Evolutionary conservation across 2,888 invertebrate genomes (phyloP), one percentile per base, ranked within the genome.

Genomic region (Ectemnius lituratus): DNA sequence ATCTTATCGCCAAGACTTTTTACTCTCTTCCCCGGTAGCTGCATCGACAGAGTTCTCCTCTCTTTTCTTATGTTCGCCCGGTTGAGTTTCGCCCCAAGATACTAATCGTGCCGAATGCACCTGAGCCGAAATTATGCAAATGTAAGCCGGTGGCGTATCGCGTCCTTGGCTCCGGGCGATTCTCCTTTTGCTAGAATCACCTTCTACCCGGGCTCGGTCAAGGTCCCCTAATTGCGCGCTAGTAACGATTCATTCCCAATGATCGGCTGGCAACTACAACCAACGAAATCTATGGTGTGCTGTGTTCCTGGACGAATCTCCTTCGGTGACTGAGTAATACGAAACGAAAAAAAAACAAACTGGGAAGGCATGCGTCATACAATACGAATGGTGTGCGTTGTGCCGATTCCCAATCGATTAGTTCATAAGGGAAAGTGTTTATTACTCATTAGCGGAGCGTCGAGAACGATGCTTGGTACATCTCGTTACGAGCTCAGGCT

Each of bases 341-440:
- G 28, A 45, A 23, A 23, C 18, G 47, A 8, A 45, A 56, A 8
- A 45, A 62, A 47, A 58, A 11, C 63, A 16, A 61, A 27, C 60
- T 27, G 37, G 37, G 37, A 37, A 46, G 2, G 11, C 4, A 67
- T 62, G 68, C 72, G 70, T 69, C 70, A 61, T 60, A 27, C 27
- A 45, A 57, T 60, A 63, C 45, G 67, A 63, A 67, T 76, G 52
- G 52, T 16, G 52, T 66, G 60, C 23, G 61, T 11, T 69, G 82
- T 73, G 79, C 73, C 67, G 75, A 78, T 80, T 78, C 73, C 66
- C 66, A 62, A 73, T 78, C 83, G 76, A 82, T 82, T 80, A 82
- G 73, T 80, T 82, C 76, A 76, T 60, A 69, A 68, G 72, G 73
- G 68, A 80, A 76, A 82, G 68, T 72, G 67, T 70, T 76, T 80